Evolutionary conservation across 1,140 invertebrate genomes (phyloP).

Genomic region (Heliconius hewitsoni): DNA sequence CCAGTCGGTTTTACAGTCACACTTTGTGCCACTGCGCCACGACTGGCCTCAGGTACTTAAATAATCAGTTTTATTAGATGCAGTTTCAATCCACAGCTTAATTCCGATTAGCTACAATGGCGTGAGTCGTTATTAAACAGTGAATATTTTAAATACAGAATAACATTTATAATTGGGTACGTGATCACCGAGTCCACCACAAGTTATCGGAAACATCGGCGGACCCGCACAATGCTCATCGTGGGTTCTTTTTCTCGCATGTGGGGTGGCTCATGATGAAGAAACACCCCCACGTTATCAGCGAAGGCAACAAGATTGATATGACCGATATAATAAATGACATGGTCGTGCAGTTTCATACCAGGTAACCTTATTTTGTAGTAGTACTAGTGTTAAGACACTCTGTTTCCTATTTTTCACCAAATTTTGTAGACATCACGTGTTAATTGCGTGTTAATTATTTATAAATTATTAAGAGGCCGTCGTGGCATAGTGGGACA

Average conservation of each 20-base stretch:
- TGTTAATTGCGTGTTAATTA: no score
- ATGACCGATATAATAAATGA: slow-evolving; percentile 89
- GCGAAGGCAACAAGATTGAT: slow-evolving; percentile 88
- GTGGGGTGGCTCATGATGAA: slow-evolving; percentile 93
- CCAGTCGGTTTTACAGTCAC: no score
- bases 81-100: no score
- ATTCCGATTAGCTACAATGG: no score
- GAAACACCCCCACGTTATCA: slow-evolving; percentile 91
- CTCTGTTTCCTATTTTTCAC: no score
- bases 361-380: slow-evolving; percentile 77
- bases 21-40: no score
- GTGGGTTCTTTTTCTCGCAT: slow-evolving; percentile 96
- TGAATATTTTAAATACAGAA: slow-evolving; percentile 75
- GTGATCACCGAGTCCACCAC: slow-evolving; percentile 94
- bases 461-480: no score
- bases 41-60: no score
- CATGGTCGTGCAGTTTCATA: slow-evolving; percentile 88
- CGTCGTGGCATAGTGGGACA: no score
- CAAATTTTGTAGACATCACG: no score
- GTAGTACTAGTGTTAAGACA: no score
- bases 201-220: slow-evolving; percentile 94
- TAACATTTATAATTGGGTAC: slow-evolving; percentile 85
- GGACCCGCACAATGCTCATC: slow-evolving; percentile 92
- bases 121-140: neutral
- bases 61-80: no score